Evolutionary conservation across 2,888 invertebrate species (phyloP).

Genomic region (Lasioglossum malachurum): DNA sequence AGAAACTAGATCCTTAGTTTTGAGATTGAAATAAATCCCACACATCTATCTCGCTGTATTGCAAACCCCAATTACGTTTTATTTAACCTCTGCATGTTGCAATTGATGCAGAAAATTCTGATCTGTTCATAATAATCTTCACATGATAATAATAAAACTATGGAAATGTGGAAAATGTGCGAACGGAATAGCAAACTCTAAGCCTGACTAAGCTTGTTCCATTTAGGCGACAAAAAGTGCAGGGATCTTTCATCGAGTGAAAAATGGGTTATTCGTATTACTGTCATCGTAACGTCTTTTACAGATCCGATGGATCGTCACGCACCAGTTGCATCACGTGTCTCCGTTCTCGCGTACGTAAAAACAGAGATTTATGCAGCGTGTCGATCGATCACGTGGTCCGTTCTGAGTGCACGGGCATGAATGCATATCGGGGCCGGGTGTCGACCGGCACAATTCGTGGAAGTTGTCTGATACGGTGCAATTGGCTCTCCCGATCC

Average conservation of each 20-base stretch:
- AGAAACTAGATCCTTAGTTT: too few relatives aligned
- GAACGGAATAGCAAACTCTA: too few relatives aligned
- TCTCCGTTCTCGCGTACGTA: background rate
- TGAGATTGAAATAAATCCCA: too few relatives aligned
- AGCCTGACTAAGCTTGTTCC: background rate
- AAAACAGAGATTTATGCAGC: constrained; percentile 22
- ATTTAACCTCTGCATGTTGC: too few relatives aligned
- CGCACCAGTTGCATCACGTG: constrained; percentile 35
- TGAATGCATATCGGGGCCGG: constrained; percentile 6
- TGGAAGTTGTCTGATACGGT: constrained; percentile 10
- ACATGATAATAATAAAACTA: too few relatives aligned
- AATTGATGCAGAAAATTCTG: too few relatives aligned
- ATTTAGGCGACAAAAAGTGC: background rate
- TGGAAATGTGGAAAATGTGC: too few relatives aligned
- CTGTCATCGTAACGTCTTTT: background rate
- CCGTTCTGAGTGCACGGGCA: background rate
- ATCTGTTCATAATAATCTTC: too few relatives aligned
- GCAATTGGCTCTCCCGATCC: constrained; percentile 31
- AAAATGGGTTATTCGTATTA: background rate
- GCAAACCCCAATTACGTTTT: too few relatives aligned
- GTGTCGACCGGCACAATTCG: constrained; percentile 7
- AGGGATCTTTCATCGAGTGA: background rate
- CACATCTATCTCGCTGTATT: too few relatives aligned
- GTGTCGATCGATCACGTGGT: constrained; percentile 15
- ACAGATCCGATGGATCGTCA: constrained; percentile 21